Conservation (phyloP, 2,113 vertebrate genomes). For the Nothocercus nigrocapillus region DNA sequence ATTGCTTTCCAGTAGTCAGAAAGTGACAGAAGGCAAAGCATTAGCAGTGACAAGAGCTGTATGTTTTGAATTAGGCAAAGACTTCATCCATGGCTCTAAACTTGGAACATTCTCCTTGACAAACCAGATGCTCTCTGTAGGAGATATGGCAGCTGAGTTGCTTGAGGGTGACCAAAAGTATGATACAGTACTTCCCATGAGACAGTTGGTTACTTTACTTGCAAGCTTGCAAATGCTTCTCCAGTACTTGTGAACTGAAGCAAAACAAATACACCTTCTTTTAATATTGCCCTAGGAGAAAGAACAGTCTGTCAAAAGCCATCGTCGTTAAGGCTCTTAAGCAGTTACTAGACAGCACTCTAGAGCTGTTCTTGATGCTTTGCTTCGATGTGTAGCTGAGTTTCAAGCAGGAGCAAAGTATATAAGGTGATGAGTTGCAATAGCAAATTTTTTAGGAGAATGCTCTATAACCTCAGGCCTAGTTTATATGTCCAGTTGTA, state of each 20-base stretch:
- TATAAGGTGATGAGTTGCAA: not conserved
- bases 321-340: not conserved
- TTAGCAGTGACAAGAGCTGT: not conserved
- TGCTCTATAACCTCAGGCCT: not conserved
- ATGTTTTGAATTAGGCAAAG: not conserved
- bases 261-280: slow-evolving; percentile 10
- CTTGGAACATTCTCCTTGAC: not conserved
- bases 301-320: not conserved
- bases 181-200: not conserved
- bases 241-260: slow-evolving; percentile 5
- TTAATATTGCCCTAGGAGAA: not conserved
- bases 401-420: not conserved
- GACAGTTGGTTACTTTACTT: not conserved
- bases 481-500: not conserved
- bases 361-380: not conserved
- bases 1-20: not conserved
- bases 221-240: not conserved
- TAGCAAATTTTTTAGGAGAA: not conserved
- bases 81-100: not conserved
- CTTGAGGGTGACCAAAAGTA: not conserved
- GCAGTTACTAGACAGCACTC: not conserved
- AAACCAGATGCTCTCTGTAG: not conserved
- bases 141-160: not conserved
- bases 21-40: not conserved
- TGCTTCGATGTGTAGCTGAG: not conserved